These are phyloP conservation scores for Ophioninae sp. DNA, from an alignment of 2,888 invertebrate genomes.

Conservation along the genomic window DNA sequence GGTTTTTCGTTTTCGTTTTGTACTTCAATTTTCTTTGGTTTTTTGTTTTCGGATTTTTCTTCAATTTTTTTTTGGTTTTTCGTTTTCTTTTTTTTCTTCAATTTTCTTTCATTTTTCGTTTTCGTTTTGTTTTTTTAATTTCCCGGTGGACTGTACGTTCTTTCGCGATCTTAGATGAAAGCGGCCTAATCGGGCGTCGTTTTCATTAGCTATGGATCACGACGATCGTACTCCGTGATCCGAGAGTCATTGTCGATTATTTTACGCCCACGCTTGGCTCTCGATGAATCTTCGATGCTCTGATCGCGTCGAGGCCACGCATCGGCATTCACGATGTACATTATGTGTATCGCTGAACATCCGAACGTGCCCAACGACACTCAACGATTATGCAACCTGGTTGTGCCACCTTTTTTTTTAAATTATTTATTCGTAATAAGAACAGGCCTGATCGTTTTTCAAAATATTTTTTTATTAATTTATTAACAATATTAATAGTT, in stretches of 20 bases:
- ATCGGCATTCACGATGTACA: constrained; percentile 25
- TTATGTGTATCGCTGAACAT: not conserved
- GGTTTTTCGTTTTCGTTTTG: not conserved
- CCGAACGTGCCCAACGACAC: not conserved
- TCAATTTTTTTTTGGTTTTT: too few relatives aligned
- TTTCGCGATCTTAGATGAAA: not conserved
- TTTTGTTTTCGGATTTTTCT: too few relatives aligned
- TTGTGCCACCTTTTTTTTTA: constrained; percentile 27
- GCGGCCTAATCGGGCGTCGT: not conserved
- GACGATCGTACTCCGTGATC: constrained; percentile 1
- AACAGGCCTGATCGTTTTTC: not conserved
- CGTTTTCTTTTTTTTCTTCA: not conserved
- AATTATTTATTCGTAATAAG: not conserved
- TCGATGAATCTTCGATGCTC: constrained; percentile 41
- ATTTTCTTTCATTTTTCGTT: not conserved
- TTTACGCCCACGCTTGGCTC: constrained; percentile 37
- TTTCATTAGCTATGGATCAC: constrained; percentile 6
- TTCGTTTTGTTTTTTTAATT: too few relatives aligned
- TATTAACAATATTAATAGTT: too few relatives aligned
- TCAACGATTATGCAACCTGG: constrained; percentile 8
- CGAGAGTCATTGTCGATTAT: constrained; percentile 39
- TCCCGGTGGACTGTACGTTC: not conserved
- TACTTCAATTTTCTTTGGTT: too few relatives aligned
- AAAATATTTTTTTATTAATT: not conserved
- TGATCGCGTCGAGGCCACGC: constrained; percentile 20